Evolutionary conservation across 2,888 invertebrate genomes (phyloP).

Genomic region (Griposia aprilina): DNA sequence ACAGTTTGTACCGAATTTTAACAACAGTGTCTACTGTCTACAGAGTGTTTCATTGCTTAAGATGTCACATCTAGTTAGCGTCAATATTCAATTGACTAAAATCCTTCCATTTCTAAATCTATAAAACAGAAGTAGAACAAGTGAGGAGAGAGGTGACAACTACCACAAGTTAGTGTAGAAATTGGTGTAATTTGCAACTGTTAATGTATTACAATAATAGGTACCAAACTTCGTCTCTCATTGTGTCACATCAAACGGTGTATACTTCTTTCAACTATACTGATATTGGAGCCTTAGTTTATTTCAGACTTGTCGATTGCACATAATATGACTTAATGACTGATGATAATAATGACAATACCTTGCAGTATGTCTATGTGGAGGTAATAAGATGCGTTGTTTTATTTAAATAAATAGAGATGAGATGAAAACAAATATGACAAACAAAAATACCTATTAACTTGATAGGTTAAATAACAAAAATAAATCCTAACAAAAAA

Average conservation of each 20-base stretch:
- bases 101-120: constrained; percentile 43
- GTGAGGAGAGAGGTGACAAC: constrained; percentile 46
- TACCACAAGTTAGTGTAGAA: constrained; percentile 57
- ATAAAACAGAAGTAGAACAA: constrained; percentile 54
- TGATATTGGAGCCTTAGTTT: constrained; percentile 45
- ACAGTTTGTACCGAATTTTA: constrained; percentile 69
- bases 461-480: constrained; percentile 40
- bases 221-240: constrained; percentile 51
- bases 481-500: constrained; percentile 31
- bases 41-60: constrained; percentile 55
- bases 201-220: constrained; percentile 58
- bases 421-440: constrained; percentile 51
- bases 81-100: constrained; percentile 24
- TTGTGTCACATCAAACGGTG: constrained; percentile 24
- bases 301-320: constrained; percentile 39
- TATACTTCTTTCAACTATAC: constrained; percentile 30
- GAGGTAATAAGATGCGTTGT: constrained; percentile 20
- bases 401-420: constrained; percentile 53
- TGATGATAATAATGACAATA: constrained; percentile 27
- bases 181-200: constrained; percentile 68
- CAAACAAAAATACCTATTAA: constrained; percentile 43
- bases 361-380: constrained; percentile 11
- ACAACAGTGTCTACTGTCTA: constrained; percentile 68
- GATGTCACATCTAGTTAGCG: constrained; percentile 46
- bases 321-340: constrained; percentile 20